Percentiles rank a stretch among this genome's conserved stretches.
Evolutionary conservation across 2,113 vertebrate species (phyloP).

Genomic region (Ptilonorhynchus violaceus): DNA sequence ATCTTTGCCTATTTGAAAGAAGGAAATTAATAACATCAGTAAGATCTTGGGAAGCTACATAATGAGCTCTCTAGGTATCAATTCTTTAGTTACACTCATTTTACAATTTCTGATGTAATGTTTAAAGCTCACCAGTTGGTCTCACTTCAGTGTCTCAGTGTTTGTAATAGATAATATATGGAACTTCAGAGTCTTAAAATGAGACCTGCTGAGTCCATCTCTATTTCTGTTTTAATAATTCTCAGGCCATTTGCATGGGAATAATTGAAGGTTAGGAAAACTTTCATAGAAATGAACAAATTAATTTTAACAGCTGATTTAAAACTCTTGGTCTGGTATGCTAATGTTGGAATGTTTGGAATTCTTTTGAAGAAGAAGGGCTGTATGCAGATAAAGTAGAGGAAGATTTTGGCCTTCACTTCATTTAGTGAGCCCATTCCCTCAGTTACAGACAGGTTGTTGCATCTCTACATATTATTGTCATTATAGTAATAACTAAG

Average conservation of each 20-base stretch:
- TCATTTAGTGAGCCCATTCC: neutral
- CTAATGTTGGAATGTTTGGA: neutral
- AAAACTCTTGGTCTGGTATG: neutral
- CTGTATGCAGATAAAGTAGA: neutral
- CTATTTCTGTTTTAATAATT: neutral
- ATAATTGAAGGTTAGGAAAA: neutral
- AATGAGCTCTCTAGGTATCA: neutral
- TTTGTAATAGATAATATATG: neutral
- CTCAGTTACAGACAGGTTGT: neutral
- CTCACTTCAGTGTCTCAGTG: neutral
- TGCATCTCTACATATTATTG: neutral
- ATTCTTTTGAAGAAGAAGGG: neutral
- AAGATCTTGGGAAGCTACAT: neutral
- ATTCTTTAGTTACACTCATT: neutral
- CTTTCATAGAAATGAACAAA: neutral
- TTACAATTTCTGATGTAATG: neutral
- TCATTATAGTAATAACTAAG: neutral
- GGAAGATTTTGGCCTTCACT: neutral
- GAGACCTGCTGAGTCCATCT: neutral
- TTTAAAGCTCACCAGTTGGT: neutral
- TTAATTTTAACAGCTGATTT: neutral
- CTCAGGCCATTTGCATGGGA: neutral
- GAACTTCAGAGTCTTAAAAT: neutral
- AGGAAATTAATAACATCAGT: neutral
- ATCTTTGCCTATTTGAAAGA: neutral